These are phyloP conservation scores for Gasterosteus aculeatus DNA, from an alignment of 2,113 vertebrate genomes.

Conservation along the genomic window DNA sequence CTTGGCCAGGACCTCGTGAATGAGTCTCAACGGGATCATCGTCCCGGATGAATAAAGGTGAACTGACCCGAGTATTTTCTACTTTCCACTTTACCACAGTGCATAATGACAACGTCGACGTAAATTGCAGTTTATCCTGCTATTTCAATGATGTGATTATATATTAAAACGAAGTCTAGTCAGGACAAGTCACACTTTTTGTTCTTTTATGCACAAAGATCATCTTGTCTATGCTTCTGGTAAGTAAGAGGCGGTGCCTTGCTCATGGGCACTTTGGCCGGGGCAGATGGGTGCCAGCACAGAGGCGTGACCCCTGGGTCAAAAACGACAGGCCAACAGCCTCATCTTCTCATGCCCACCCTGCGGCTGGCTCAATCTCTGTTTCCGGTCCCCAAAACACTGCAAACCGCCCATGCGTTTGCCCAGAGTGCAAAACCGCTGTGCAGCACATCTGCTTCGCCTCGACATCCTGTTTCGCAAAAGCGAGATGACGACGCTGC, in stretches of 20 bases:
- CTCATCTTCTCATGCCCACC: constrained; percentile 22
- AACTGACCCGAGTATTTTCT: not conserved
- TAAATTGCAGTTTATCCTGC: not conserved
- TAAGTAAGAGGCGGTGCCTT: constrained; percentile 6
- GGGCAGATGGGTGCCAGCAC: not conserved
- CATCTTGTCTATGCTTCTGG: not conserved
- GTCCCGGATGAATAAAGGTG: not conserved
- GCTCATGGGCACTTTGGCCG: constrained; percentile 21
- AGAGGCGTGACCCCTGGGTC: not conserved
- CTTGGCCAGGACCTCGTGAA: not conserved
- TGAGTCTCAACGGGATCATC: not conserved
- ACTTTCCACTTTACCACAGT: not conserved
- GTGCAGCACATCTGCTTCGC: constrained; percentile 11
- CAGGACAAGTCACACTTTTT: not conserved
- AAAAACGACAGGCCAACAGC: constrained; percentile 6
- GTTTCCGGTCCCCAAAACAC: too few relatives aligned
- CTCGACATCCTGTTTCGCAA: constrained; percentile 77
- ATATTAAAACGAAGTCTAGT: not conserved
- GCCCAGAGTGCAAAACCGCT: constrained; percentile 3
- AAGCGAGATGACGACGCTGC: constrained; percentile 57
- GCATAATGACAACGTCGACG: not conserved
- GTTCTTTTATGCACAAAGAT: not conserved
- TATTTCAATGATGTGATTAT: not conserved
- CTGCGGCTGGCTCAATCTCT: too few relatives aligned
- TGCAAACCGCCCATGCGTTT: not conserved